These are phyloP conservation scores for Lycophotia porphyrea DNA, from an alignment of 2,888 invertebrate species.

Conservation along the genomic window DNA sequence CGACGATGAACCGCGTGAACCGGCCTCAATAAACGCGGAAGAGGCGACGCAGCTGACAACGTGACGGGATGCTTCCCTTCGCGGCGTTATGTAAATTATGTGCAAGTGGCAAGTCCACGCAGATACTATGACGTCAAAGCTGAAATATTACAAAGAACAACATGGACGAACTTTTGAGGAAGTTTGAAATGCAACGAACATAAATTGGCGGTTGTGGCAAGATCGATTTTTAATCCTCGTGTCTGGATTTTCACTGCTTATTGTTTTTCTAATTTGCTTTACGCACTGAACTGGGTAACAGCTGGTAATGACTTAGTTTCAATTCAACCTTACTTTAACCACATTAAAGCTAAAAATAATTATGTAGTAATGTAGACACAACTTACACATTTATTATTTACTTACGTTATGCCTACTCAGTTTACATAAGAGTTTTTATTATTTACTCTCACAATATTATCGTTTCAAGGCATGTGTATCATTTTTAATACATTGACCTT, in stretches of 20 bases:
- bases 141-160: slow-evolving; percentile 33
- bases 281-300: not conserved
- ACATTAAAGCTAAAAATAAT: slow-evolving; percentile 9
- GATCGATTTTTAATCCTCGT: not conserved
- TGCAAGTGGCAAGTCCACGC: slow-evolving; percentile 41
- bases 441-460: slow-evolving; percentile 53
- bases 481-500: slow-evolving; percentile 66
- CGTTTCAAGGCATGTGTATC: slow-evolving; percentile 43
- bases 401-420: slow-evolving; percentile 15
- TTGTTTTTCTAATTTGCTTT: not conserved
- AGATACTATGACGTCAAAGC: slow-evolving; percentile 50
- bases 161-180: slow-evolving; percentile 17
- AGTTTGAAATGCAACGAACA: not conserved
- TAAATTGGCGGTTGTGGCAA: slow-evolving; percentile 2
- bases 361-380: slow-evolving; percentile 1
- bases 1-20: slow-evolving; percentile 79
- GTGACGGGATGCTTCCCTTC: slow-evolving; percentile 46
- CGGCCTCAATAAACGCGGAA: slow-evolving; percentile 84
- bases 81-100: slow-evolving; percentile 57
- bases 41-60: slow-evolving; percentile 65
- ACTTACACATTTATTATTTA: slow-evolving; percentile 11
- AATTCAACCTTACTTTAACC: not conserved
- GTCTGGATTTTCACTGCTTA: not conserved
- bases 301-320: not conserved
- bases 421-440: slow-evolving; percentile 46